phyloP scores from a whole-genome alignment of 2,888 invertebrate genomes.

The Pimpla rufipes region DNA sequence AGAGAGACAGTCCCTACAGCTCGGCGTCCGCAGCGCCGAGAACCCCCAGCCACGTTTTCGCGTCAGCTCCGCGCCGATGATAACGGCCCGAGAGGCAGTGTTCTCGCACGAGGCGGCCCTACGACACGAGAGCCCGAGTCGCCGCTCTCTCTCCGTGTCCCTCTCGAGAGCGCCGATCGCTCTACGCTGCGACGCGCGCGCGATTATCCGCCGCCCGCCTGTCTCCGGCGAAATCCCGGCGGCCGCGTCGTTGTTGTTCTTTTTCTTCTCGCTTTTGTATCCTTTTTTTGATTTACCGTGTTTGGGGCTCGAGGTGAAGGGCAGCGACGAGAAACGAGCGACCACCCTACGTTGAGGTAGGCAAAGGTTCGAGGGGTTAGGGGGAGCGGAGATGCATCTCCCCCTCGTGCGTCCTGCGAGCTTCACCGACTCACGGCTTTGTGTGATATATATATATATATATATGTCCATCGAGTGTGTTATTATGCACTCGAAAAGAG shows the following conservation, averaged over 20 bases:
- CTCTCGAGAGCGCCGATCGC: neutral
- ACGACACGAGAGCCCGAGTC: constrained; percentile 52
- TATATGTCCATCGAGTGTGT: neutral
- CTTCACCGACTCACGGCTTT: neutral
- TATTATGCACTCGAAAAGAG: neutral
- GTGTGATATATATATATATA: neutral
- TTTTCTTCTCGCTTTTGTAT: neutral
- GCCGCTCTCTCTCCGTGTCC: neutral
- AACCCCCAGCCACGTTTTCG: constrained; percentile 61
- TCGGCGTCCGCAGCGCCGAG: constrained; percentile 46
- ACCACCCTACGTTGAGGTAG: constrained; percentile 63
- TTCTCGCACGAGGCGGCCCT: constrained; percentile 52
- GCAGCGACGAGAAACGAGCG: neutral
- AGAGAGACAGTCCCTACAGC: too few species aligned
- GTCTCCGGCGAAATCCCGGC: neutral
- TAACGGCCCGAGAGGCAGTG: constrained; percentile 48
- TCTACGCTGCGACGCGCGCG: constrained; percentile 13
- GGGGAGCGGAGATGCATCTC: too few species aligned
- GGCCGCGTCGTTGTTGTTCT: neutral
- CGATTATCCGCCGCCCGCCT: neutral
- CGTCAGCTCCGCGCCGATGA: constrained; percentile 64
- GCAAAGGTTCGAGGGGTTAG: constrained; percentile 42
- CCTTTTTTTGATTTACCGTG: neutral
- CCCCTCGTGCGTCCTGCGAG: too few species aligned
- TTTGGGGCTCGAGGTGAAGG: neutral